Evolutionary conservation across 2,113 vertebrate species (phyloP), one percentile per base, ranked within the genome.

Genomic region (Hemiprocne comata): DNA sequence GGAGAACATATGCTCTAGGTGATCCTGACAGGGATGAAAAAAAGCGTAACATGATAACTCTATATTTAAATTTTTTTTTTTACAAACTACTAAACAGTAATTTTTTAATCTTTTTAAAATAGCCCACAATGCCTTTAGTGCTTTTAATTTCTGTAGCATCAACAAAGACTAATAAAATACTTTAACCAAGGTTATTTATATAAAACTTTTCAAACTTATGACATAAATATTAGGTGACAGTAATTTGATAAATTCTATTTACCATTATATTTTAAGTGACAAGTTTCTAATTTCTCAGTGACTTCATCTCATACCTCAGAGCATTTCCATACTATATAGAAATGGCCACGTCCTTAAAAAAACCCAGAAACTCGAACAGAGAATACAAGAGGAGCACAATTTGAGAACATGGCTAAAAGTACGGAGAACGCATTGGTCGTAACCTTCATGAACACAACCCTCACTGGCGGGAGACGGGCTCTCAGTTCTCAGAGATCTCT

Each of bases 341-440:
- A 82, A 74, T 1, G 6, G 26, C 36, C 18, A 11, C 4, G 9
- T 61, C 40, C 76, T 28, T 50, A 48, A 54, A 24, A 19, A 48
- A 79, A 54, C 18, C 2, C n/a, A 46, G 36, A 19, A 54, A 17
- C 25, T 46, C 17, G 29, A 61, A 20, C 31, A 42, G 25, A 57
- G 8, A 64, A 36, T 8, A 44, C 7, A 15, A 42, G 26, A 29
- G 57, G 48, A 11, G 12, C 20, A 15, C 33, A 74, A 13, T 6
- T 1, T 4, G 42, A 42, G 34, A 21, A 36, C 25, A 18, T 1
- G 7, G 42, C 33, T 46, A 14, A 11, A 28, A 3, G 2, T 18
- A 11, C 31, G 13, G 13, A 12, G 38, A 54, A 40, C 0, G 3
- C 5, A 1, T 6, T 13, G 31, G 4, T 8, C 20, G 28, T 4